A percentile compares a stretch with the other conserved stretches of the same genome.
These are phyloP conservation scores for Poeciliopsis retropinna DNA, from an alignment of 2,113 vertebrate genomes.

Conservation along the genomic window DNA sequence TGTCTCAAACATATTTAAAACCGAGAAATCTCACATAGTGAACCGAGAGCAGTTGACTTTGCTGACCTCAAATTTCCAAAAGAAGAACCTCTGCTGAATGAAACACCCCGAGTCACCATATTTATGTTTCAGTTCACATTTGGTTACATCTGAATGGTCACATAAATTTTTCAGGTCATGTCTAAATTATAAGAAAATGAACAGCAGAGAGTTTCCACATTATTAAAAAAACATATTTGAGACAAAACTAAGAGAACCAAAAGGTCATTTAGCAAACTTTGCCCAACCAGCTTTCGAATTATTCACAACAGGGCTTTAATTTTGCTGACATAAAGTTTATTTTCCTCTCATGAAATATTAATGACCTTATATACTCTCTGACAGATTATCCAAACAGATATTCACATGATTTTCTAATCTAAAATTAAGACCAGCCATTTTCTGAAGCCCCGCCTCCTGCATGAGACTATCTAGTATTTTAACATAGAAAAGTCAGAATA, in stretches of 20 bases:
- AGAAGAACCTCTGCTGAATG: neutral
- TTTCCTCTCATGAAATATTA: no score
- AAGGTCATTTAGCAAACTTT: neutral
- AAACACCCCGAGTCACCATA: slow-evolving; percentile 14
- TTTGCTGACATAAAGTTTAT: neutral
- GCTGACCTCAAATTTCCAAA: neutral
- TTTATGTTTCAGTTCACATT: slow-evolving; percentile 2
- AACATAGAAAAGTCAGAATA: no score
- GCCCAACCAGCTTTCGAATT: neutral
- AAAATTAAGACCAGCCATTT: no score
- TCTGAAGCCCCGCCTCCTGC: no score
- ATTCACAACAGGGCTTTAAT: slow-evolving; percentile 8
- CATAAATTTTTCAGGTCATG: neutral
- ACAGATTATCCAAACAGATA: no score
- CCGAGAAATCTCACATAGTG: neutral
- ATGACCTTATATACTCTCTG: no score
- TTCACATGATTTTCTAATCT: no score
- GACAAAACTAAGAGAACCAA: neutral
- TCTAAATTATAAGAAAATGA: neutral
- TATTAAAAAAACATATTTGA: neutral
- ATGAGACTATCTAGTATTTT: no score
- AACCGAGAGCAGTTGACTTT: neutral
- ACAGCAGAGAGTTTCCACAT: neutral
- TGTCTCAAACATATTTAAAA: neutral
- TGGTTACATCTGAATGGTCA: neutral